These are phyloP conservation scores for Creontiades dilutus DNA, from an alignment of 2,888 invertebrate species.

Conservation along the genomic window DNA sequence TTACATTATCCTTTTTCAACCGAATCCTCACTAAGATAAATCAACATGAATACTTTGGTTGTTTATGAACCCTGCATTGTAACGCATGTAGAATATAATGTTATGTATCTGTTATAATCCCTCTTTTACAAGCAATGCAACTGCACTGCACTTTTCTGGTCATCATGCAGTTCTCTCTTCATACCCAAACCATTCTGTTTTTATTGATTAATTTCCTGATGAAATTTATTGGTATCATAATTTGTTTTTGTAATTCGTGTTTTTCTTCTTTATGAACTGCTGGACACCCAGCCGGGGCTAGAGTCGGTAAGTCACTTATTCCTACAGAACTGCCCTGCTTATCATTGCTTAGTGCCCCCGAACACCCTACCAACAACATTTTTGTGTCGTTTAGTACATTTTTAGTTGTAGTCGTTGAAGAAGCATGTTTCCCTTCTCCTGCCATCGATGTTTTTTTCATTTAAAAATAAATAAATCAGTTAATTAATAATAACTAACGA, in stretches of 20 bases:
- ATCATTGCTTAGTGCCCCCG: constrained; percentile 65
- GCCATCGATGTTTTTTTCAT: neutral
- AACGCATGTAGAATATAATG: too few species aligned
- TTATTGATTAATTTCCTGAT: neutral
- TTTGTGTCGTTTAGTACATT: neutral
- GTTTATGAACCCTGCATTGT: too few species aligned
- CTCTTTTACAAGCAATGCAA: too few species aligned
- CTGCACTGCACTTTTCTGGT: too few species aligned
- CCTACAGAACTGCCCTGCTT: constrained; percentile 66
- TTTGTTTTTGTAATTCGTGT: constrained; percentile 72
- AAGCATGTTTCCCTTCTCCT: constrained; percentile 16
- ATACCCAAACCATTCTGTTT: neutral
- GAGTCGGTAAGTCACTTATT: constrained; percentile 79
- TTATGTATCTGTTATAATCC: too few species aligned
- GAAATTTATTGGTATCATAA: constrained; percentile 66
- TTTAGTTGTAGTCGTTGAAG: constrained; percentile 8
- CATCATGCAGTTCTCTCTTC: too few species aligned
- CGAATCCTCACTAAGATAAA: too few species aligned
- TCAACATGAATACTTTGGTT: too few species aligned
- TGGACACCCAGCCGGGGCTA: constrained; percentile 78
- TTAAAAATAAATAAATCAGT: neutral
- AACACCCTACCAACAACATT: constrained; percentile 8
- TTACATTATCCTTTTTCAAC: too few species aligned
- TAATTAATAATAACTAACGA: too few species aligned
- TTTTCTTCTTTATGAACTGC: constrained; percentile 75